A percentile compares a stretch with the other conserved stretches of the same genome.
Evolutionary conservation across 1,140 invertebrate species (phyloP).

Genomic region (Steinernema khuongi): DNA sequence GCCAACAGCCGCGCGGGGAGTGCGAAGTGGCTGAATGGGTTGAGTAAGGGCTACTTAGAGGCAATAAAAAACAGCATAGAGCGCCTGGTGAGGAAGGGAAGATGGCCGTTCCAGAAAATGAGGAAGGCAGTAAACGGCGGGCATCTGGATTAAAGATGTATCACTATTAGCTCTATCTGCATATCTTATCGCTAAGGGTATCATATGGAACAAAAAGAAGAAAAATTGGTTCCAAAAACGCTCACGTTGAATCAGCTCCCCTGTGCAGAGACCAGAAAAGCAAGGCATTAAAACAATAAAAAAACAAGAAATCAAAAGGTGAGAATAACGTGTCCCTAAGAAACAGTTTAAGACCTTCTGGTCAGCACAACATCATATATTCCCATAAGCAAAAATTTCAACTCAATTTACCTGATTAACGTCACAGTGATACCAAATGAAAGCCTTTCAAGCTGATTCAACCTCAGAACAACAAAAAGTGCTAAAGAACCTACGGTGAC

Average conservation of each 20-base stretch:
- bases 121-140: background rate
- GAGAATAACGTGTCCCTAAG: no score
- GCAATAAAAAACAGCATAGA: background rate
- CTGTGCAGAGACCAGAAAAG: background rate
- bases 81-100: background rate
- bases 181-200: background rate
- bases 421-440: no score
- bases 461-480: no score
- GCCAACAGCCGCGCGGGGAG: background rate
- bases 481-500: no score
- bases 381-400: no score
- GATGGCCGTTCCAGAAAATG: background rate
- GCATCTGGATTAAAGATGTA: background rate
- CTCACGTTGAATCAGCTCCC: background rate
- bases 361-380: no score
- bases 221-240: no score
- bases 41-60: background rate
- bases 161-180: background rate
- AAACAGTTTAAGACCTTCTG: no score
- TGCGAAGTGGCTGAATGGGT: background rate
- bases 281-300: no score
- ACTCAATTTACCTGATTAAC: no score
- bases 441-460: no score
- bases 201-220: background rate
- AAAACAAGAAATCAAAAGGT: no score